These are phyloP conservation scores for Smittia aterrima DNA, from an alignment of 2,888 invertebrate species.

Conservation along the genomic window DNA sequence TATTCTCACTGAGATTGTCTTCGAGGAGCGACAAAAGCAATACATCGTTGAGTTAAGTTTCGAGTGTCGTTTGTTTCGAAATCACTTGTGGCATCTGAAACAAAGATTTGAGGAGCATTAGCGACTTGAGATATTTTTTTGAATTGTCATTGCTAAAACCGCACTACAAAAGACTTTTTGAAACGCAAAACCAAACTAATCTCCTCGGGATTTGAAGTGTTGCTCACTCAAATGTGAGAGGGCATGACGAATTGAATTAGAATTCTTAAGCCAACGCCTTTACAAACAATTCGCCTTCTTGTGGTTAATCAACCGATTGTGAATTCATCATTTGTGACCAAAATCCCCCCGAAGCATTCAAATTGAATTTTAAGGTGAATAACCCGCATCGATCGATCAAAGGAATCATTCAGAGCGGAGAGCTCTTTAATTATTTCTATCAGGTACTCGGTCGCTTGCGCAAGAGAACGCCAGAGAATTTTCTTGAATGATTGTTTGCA, in stretches of 20 bases:
- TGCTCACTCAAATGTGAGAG: background rate
- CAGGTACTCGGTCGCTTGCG: background rate
- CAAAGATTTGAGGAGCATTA: constrained; percentile 1
- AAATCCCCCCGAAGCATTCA: background rate
- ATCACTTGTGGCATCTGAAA: background rate
- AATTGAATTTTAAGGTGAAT: background rate
- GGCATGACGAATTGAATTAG: background rate
- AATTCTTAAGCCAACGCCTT: constrained; percentile 25
- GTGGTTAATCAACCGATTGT: constrained; percentile 36
- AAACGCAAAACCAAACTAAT: background rate
- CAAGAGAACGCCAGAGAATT: background rate
- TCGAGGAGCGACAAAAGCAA: constrained; percentile 54
- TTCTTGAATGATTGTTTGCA: background rate
- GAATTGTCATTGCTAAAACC: background rate
- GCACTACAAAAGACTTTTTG: background rate
- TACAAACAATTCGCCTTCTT: background rate
- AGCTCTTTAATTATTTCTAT: constrained; percentile 7
- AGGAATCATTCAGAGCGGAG: background rate
- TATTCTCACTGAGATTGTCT: constrained; percentile 64
- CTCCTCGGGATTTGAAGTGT: background rate
- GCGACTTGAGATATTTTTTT: background rate
- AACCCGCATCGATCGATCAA: background rate
- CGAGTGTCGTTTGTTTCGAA: background rate
- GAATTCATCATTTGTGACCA: constrained; percentile 34
- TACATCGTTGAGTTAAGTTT: constrained; percentile 47